Conservation (phyloP, 2,113 vertebrate genomes). For the Catharus fuscescens region DNA sequence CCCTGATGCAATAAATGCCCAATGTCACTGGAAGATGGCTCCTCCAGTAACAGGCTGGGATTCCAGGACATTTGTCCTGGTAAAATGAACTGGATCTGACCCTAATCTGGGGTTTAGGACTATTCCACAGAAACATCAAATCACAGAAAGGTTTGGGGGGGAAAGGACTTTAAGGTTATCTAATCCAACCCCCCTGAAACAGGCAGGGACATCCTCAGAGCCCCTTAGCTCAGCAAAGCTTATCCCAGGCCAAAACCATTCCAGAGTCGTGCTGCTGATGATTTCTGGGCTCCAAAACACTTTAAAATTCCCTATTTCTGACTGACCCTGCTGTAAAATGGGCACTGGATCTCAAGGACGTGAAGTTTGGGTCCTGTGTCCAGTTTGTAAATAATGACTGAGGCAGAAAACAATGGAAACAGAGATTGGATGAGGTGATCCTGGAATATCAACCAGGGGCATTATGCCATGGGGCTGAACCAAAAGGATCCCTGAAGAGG, state of each 20-base stretch:
- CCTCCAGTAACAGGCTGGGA: neutral
- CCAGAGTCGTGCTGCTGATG: rapidly evolving
- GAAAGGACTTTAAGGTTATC: neutral
- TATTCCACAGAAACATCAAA: neutral
- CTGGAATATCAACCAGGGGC: neutral
- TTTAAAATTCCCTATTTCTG: neutral
- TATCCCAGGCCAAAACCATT: neutral
- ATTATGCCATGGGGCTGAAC: neutral
- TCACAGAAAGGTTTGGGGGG: neutral
- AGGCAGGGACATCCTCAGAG: neutral
- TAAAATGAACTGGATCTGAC: neutral
- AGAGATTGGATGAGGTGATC: neutral
- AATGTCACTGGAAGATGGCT: neutral
- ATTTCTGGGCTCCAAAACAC: neutral
- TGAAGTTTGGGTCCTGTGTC: neutral
- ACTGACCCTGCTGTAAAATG: neutral
- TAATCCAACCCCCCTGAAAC: neutral
- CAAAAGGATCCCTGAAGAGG: neutral
- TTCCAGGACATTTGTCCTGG: neutral
- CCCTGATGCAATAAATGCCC: neutral
- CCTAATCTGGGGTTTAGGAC: neutral
- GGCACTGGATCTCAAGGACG: rapidly evolving
- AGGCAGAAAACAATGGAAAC: neutral
- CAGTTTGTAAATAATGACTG: neutral
- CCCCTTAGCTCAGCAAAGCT: neutral